Evolutionary conservation across 2,888 invertebrate species (phyloP), one percentile per base, ranked within the genome.

Genomic region (Pachymerium ferrugineum): DNA sequence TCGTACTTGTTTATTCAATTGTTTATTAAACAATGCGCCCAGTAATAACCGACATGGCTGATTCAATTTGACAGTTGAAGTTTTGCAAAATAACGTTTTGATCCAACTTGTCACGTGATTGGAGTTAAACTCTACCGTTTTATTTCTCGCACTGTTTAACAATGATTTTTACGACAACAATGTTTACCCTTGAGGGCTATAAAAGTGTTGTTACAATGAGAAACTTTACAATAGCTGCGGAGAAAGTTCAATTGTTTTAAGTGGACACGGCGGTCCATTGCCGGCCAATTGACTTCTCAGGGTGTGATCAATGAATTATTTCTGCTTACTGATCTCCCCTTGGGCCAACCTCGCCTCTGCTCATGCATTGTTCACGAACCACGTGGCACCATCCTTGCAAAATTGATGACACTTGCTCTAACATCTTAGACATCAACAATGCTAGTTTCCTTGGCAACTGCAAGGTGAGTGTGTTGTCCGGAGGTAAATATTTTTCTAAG

Each of bases 231-330:
- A 47, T 47, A n/a, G 47, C 47, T 22, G 19, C 19, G 8, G 47
- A 47, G 47, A 47, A 47, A 16, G 47, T 47, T 47, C 47, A 47
- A 47, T 47, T 47, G 47, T 47, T 47, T 47, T 47, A 47, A 47
- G 47, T 47, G 47, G 47, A 47, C 47, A 47, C 47, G 47, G 47
- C 47, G 47, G n/a, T 47, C 16, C 47, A 47, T 47, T 16, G 47
- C 47, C 47, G 47, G 47, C 47, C 47, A 47, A 47, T 47, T 47
- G 47, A 47, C 47, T 47, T 47, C 47, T 22, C 47, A 47, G 22
- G 47, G 22, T 47, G 47, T 47, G 47, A 47, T 47, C 47, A 47
- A 47, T 47, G 47, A 47, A 47, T 47, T 47, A 47, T 47, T 47
- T 47, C 47, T 47, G 47, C 47, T 47, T 47, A 16, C 47, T 47